Conservation (phyloP, 1,140 invertebrate species). For the Drosophila repleta region DNA sequence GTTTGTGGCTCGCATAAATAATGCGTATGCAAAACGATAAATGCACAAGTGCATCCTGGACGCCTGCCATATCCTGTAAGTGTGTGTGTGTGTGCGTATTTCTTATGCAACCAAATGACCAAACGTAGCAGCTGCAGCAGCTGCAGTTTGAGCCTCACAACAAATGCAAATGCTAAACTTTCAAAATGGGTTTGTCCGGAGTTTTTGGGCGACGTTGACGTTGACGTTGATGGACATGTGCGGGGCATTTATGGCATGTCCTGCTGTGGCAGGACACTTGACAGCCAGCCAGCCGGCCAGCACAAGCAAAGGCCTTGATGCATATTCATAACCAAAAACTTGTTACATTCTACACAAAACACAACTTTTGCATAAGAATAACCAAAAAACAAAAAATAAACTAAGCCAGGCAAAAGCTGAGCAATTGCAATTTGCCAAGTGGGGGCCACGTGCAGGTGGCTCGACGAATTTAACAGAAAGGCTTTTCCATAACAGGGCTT, state of each 20-base stretch:
- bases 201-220: conserved; percentile 5
- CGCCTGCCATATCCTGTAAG: background rate
- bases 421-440: conserved; percentile 36
- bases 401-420: conserved; percentile 13
- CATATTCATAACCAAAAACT: conserved; percentile 72
- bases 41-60: conserved; percentile 56
- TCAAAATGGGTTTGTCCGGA: conserved; percentile 4
- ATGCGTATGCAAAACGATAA: conserved; percentile 77
- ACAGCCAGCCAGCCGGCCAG: conserved; percentile 39
- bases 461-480: background rate
- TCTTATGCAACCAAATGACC: conserved; percentile 53
- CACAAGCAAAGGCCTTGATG: conserved; percentile 53
- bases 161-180: conserved; percentile 62
- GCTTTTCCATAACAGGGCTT: background rate
- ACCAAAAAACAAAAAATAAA: background rate
- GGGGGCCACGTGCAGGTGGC: background rate
- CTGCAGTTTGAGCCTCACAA: conserved; percentile 17
- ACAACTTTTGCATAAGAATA: conserved; percentile 63
- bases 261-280: conserved; percentile 55
- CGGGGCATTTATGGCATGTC: conserved; percentile 60
- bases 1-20: conserved; percentile 62
- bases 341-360: conserved; percentile 49
- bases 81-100: conserved; percentile 11
- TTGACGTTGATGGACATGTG: conserved; percentile 66
- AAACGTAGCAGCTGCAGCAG: conserved; percentile 29